Base-by-base conservation (phyloP, 2,113 vertebrate genomes). In the Montifringilla adamsi region DNA sequence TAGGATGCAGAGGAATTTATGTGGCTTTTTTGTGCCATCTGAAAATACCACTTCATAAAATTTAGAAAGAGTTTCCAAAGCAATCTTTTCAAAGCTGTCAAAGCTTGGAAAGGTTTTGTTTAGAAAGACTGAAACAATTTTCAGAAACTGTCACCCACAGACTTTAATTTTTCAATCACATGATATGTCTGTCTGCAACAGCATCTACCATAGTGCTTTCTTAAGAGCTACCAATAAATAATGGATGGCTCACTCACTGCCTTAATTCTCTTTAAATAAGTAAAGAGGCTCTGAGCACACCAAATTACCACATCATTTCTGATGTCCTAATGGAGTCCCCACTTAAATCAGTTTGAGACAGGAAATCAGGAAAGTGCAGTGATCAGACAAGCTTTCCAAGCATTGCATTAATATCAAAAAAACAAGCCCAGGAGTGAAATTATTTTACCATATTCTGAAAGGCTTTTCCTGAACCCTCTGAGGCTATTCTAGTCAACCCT, bases 201-300 rank as follows among this genome's bases (percentile, higher is more conserved):
- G 72, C 68, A 88, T 86, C 82, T 70, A 88, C 63, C 44, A 83
- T 14, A 55, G 46, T 22, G 33, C 55, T 43, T 95, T 87, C 81
- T 90, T 90, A 96, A 95, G 79, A 91, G 94, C 72, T 68, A 84
- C 47, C 68, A 93, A 88, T 96, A 95, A 95, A 92, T 96, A 93
- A 94, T 90, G 59, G 50, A 93, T 95, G 66, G 81, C 26, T 92
- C 52, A 41, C 55, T 78, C 79, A 77, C 6, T 90, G 79, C 63
- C 46, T 95, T 93, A 84, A n/a, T 59, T 88, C 64, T 88, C 79
- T 87, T 90, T 81, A 92, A 97, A 84, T 90, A 97, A 95, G 39
- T 90, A 81, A 96, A 93, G 79, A 93, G 52, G 24, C 39, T 94
- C 55, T 44, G 22, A 95, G 78, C 52, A 72, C 75, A 93, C 64